Evolutionary conservation across 2,888 invertebrate genomes (phyloP), one percentile per base, ranked within the genome.

Genomic region (Epsilonema sp.): DNA sequence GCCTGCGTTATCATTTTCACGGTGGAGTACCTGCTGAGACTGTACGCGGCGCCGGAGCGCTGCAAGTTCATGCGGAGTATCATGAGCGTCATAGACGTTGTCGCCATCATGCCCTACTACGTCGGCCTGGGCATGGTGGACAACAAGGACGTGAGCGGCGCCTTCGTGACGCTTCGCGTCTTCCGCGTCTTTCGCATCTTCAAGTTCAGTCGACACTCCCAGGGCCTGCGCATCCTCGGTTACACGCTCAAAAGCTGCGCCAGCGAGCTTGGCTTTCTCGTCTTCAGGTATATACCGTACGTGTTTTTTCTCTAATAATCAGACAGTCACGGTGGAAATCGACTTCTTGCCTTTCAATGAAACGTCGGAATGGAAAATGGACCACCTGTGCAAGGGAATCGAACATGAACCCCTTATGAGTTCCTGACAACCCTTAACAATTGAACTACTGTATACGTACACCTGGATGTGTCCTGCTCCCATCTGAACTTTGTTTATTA

Each of bases 1-100:
- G 97, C 97, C 53, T 99, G 97, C 71, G 97, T 97, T 58, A 94
- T 99, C 86, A 97, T 99, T 56, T 97, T 99, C 74, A 94, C 94
- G 20, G 87, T 90, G 40, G 94, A 97, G 70, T 97, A 97, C 69
- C 72, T 92, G 58, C 74, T 94, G 54, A 63, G 74, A 49, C 75
- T 97, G 60, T 94, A 89, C 70, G 94, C 94, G 13, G 94, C 94
- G n/a, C 94, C 94, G 24, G 86, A 87, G 70, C 77, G 94, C 52
- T 89, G 87, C 73, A 89, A 89, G 71, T 94, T 94, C 69, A 84
- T 89, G 61, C 78, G 92, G 52, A 87, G 86, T 57, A 94, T 99
- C 51, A 99, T 97, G 97, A 87, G 87, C 62, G 82, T 97, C 64
- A 99, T 97, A 60, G 97, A 97, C 73, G 94, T 97, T 58, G 94